Conservation (phyloP, 2,113 vertebrate genomes). For the Solenodon paradoxus region DNA sequence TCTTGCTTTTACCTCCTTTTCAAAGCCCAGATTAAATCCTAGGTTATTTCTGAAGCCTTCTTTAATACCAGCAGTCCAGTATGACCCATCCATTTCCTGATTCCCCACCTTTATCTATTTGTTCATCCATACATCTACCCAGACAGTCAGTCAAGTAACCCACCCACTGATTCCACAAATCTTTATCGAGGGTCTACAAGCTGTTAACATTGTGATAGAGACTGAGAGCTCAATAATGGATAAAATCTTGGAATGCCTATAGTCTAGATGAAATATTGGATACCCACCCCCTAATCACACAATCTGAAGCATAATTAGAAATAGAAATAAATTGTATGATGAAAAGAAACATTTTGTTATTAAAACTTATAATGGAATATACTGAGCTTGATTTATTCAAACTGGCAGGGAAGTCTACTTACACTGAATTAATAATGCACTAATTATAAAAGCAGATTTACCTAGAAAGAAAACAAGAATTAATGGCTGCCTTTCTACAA, state of each 20-base stretch:
- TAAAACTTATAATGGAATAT: background rate
- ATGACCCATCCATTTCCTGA: background rate
- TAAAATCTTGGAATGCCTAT: background rate
- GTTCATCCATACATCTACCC: background rate
- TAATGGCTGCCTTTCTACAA: background rate
- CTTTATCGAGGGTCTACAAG: background rate
- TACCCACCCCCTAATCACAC: too few species aligned
- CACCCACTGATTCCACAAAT: background rate
- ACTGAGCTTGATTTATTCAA: background rate
- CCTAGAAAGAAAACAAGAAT: conserved; percentile 32
- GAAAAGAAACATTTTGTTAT: background rate
- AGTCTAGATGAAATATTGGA: background rate
- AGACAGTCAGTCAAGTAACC: background rate
- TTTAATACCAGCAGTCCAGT: background rate
- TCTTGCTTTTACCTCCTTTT: background rate
- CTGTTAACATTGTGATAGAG: background rate
- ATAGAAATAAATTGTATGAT: background rate
- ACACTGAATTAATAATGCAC: background rate
- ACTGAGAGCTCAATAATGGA: background rate
- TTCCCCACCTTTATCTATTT: background rate
- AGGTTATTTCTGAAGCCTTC: background rate
- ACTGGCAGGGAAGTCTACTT: background rate
- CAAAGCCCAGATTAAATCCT: background rate
- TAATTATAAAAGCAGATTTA: conserved; percentile 53
- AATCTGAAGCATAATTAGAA: background rate